Evolutionary conservation across 2,797 vertebrate genomes (phyloP).

Genomic region (Molossus molossus): DNA sequence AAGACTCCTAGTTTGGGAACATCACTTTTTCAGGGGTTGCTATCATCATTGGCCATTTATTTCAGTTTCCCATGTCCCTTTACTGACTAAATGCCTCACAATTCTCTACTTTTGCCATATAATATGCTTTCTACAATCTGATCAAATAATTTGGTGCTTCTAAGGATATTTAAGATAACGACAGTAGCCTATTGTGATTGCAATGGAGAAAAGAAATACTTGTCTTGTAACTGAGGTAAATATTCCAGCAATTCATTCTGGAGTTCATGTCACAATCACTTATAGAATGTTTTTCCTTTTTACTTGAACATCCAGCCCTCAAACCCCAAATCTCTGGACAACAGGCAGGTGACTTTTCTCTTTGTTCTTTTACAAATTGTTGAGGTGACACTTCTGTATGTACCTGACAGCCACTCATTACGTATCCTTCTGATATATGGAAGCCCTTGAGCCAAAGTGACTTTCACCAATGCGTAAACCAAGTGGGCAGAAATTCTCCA

Average conservation of each 20-base stretch:
- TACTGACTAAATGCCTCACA: not conserved
- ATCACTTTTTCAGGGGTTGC: constrained; percentile 1
- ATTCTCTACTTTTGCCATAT: not conserved
- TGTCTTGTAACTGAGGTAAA: constrained; percentile 45
- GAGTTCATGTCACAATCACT: not conserved
- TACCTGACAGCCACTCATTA: not conserved
- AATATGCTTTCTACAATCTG: not conserved
- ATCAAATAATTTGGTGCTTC: constrained; percentile 19
- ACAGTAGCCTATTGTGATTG: not conserved
- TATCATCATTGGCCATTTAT: not conserved
- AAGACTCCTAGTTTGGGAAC: not conserved
- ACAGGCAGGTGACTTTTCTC: not conserved
- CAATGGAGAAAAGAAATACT: constrained; percentile 42
- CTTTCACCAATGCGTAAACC: not conserved
- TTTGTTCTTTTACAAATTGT: not conserved
- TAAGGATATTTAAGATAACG: not conserved
- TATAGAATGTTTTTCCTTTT: constrained; percentile 32
- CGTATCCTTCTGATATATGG: not conserved
- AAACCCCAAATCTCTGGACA: not conserved
- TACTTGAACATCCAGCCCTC: constrained; percentile 14
- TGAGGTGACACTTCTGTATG: not conserved
- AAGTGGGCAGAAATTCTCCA: not conserved
- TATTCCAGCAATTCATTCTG: not conserved
- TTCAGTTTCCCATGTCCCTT: constrained; percentile 14
- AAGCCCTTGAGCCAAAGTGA: not conserved